phyloP scores from a whole-genome alignment of 2,888 invertebrate species.

The Lycia hirtaria region DNA sequence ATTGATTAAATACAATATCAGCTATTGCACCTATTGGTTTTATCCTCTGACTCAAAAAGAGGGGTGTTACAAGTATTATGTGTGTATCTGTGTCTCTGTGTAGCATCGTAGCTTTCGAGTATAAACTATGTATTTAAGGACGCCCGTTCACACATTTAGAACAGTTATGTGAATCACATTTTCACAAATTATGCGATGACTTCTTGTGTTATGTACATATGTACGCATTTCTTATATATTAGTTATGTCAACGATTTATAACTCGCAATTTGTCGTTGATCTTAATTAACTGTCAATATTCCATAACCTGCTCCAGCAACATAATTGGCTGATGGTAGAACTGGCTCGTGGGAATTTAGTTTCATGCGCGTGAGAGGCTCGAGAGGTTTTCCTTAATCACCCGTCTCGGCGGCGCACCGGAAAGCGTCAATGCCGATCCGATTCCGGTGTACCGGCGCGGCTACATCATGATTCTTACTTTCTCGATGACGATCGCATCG shows the following conservation, averaged over 20 bases:
- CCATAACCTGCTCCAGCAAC: constrained; percentile 45
- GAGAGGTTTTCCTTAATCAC: constrained; percentile 72
- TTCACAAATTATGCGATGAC: not conserved
- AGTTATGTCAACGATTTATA: not conserved
- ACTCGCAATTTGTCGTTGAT: constrained; percentile 1
- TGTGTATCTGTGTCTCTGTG: too few relatives aligned
- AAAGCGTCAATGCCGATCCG: constrained; percentile 62
- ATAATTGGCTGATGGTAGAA: constrained; percentile 67
- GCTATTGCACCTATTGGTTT: not conserved
- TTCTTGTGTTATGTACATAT: not conserved
- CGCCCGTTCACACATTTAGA: not conserved
- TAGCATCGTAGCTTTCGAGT: too few relatives aligned
- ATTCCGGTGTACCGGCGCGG: constrained; percentile 59
- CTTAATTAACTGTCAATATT: constrained; percentile 19
- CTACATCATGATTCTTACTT: constrained; percentile 54
- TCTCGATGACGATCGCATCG: constrained; percentile 57
- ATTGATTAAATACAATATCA: not conserved
- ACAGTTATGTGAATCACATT: not conserved
- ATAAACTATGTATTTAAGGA: too few relatives aligned
- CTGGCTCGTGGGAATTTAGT: constrained; percentile 75
- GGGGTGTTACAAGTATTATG: too few relatives aligned
- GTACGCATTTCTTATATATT: not conserved
- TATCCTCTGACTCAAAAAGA: not conserved
- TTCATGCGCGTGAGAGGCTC: constrained; percentile 70
- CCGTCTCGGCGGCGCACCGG: constrained; percentile 44